Conservation (phyloP, 2,888 invertebrate genomes). For the Meganola albula region DNA sequence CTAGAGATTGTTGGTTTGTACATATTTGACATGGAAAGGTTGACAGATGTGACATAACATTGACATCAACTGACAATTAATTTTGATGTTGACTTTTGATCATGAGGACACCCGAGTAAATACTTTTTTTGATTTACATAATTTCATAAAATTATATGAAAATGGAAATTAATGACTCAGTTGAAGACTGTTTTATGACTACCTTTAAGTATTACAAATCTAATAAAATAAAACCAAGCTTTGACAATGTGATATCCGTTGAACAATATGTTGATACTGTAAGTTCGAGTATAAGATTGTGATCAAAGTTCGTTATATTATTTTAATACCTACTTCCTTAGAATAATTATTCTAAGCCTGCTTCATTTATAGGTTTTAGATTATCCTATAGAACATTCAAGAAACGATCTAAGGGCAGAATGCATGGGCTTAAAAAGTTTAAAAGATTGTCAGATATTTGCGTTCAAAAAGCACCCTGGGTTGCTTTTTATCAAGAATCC, state of each 20-base stretch:
- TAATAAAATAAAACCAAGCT: slow-evolving; percentile 80
- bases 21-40: too few species aligned
- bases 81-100: too few species aligned
- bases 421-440: slow-evolving; percentile 43
- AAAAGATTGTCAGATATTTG: slow-evolving; percentile 80
- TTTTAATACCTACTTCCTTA: too few species aligned
- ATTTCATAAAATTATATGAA: too few species aligned
- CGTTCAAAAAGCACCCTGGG: slow-evolving; percentile 81
- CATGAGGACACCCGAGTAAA: too few species aligned
- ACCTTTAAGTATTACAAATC: slow-evolving; percentile 89
- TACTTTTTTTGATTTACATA: too few species aligned
- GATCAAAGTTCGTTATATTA: background rate
- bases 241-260: slow-evolving; percentile 80
- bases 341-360: background rate
- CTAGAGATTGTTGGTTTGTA: too few species aligned
- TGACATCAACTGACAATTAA: too few species aligned
- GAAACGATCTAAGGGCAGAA: slow-evolving; percentile 37
- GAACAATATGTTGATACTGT: slow-evolving; percentile 37
- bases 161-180: too few species aligned
- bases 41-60: too few species aligned
- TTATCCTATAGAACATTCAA: slow-evolving; percentile 6
- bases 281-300: slow-evolving; percentile 6
- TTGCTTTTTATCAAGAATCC: slow-evolving; percentile 89
- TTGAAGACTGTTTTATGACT: slow-evolving; percentile 79
- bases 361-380: slow-evolving; percentile 19